These are phyloP conservation scores for Epicauta chinensis DNA, from an alignment of 1,140 invertebrate species.

Conservation along the genomic window DNA sequence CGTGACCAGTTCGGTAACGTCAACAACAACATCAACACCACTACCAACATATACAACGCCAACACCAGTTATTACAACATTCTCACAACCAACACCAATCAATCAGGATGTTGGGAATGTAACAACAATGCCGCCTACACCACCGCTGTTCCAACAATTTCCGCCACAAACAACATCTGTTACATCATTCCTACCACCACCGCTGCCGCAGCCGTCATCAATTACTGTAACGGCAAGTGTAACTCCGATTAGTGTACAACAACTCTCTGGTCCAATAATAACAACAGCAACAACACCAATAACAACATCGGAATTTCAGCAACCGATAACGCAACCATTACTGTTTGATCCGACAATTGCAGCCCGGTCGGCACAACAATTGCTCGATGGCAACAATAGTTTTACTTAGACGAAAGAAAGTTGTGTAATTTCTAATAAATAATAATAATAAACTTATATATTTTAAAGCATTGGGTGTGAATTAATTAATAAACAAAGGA, in stretches of 20 bases:
- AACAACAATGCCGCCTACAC: not conserved
- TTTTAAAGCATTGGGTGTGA: too few species aligned
- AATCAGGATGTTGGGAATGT: not conserved
- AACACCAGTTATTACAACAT: too few species aligned
- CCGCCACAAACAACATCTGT: not conserved
- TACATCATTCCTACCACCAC: conserved; percentile 1
- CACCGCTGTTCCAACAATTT: not conserved
- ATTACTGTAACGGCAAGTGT: not conserved
- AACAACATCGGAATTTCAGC: not conserved
- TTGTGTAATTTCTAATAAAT: not conserved
- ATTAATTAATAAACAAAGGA: too few species aligned
- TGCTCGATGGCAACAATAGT: conserved; percentile 31
- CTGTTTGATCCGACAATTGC: conserved; percentile 41
- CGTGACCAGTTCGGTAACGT: too few species aligned
- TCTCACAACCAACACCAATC: too few species aligned
- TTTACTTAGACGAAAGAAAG: not conserved
- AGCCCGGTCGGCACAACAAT: conserved; percentile 39
- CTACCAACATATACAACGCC: too few species aligned
- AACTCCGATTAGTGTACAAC: not conserved
- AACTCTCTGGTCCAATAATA: not conserved
- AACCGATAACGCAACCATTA: conserved; percentile 23
- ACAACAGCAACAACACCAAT: not conserved
- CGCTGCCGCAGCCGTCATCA: not conserved
- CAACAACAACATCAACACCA: too few species aligned
- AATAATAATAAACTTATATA: not conserved